These are phyloP conservation scores for Drosophila kohkoa DNA, from an alignment of 1,140 invertebrate genomes.

Conservation along the genomic window DNA sequence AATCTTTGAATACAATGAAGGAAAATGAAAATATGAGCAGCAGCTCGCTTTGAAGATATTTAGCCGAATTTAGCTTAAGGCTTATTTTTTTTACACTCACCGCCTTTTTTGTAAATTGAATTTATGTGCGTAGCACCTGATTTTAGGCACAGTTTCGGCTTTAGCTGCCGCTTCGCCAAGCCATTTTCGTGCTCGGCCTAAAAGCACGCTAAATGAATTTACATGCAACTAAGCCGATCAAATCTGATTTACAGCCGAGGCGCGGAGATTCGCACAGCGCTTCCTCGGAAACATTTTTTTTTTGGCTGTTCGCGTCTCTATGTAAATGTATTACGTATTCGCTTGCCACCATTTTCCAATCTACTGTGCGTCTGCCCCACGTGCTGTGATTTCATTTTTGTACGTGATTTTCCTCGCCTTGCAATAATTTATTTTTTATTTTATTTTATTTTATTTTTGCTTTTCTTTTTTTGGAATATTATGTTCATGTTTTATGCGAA, in stretches of 20 bases:
- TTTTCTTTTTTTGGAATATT: constrained; percentile 29
- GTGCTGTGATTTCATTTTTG: constrained; percentile 49
- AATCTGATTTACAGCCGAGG: constrained; percentile 61
- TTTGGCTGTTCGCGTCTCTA: constrained; percentile 16
- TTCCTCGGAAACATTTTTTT: constrained; percentile 12
- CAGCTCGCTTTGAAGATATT: constrained; percentile 39
- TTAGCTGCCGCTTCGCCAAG: constrained; percentile 3
- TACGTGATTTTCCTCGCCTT: constrained; percentile 57
- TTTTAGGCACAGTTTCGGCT: constrained; percentile 16
- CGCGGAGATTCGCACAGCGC: constrained; percentile 4
- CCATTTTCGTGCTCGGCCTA: constrained; percentile 43
- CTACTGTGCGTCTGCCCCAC: constrained; percentile 22
- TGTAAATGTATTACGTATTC: constrained; percentile 35
- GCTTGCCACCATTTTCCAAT: constrained; percentile 29
- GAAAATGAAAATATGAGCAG: constrained; percentile 31
- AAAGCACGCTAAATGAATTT: constrained; percentile 68
- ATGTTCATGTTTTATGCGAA: constrained; percentile 43
- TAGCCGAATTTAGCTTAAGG: constrained; percentile 12
- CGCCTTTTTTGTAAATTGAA: constrained; percentile 54
- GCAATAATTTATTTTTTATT: constrained; percentile 54
- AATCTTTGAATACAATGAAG: constrained; percentile 24
- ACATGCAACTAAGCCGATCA: constrained; percentile 66
- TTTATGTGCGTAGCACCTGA: constrained; percentile 56
- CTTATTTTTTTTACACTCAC: constrained; percentile 17
- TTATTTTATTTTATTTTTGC: constrained; percentile 33